Percentiles rank a stretch among this genome's conserved stretches.
phyloP scores from a whole-genome alignment of 2,113 vertebrate genomes.

The Tetraodon nigroviridis region DNA sequence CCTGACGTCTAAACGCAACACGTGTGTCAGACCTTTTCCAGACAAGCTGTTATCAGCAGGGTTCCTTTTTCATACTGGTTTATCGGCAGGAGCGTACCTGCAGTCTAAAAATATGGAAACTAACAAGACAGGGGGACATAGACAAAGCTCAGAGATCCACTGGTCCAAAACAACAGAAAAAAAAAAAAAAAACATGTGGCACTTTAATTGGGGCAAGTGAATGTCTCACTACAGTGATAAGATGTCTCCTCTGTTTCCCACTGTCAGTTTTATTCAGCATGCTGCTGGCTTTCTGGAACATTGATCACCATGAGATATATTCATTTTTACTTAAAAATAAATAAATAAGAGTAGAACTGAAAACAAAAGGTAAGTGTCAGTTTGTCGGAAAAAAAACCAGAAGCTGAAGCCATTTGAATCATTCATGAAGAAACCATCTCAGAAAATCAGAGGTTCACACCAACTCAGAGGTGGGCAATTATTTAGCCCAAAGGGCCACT shows the following conservation, averaged over 20 bases:
- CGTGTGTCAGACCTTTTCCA: too few species aligned
- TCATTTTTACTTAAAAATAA: not conserved
- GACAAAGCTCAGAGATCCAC: not conserved
- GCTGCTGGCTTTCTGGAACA: slow-evolving; percentile 4
- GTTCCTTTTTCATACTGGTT: not conserved
- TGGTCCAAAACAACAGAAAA: not conserved
- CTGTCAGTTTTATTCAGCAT: slow-evolving; percentile 36
- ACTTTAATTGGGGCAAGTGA: slow-evolving; percentile 5
- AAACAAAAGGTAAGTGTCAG: not conserved
- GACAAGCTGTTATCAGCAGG: too few species aligned
- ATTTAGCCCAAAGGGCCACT: too few species aligned
- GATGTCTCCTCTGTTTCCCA: slow-evolving; percentile 1
- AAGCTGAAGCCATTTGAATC: not conserved
- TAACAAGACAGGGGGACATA: slow-evolving; percentile 7
- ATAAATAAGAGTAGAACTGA: slow-evolving; percentile 30
- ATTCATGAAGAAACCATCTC: slow-evolving; percentile 1
- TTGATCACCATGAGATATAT: slow-evolving; percentile 22
- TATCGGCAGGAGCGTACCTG: not conserved
- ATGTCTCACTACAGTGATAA: not conserved
- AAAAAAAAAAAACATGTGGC: slow-evolving; percentile 1
- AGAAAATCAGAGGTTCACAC: too few species aligned
- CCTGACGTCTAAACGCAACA: too few species aligned
- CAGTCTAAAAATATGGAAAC: not conserved
- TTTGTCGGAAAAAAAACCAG: not conserved
- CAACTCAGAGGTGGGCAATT: too few species aligned